Conservation (phyloP, 2,797 vertebrate genomes). For the Diglossa cyanea region DNA sequence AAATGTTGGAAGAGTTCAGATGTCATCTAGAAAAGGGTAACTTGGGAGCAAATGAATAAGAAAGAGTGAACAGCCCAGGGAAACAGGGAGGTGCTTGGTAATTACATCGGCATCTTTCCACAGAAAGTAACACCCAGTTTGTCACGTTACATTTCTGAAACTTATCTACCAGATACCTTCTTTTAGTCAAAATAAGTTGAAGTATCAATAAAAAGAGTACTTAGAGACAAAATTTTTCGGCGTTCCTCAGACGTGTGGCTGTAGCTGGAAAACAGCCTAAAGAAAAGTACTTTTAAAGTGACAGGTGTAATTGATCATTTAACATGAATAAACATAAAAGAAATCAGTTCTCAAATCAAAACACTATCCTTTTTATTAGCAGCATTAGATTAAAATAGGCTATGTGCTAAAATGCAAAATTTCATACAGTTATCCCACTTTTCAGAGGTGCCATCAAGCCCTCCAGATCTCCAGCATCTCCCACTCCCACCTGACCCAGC, state of each 20-base stretch:
- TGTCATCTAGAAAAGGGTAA: not conserved
- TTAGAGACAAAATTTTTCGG: not conserved
- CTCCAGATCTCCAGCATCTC: not conserved
- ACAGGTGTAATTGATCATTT: not conserved
- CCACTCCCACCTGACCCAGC: constrained; percentile 25
- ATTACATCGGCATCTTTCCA: not conserved
- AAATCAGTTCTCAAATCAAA: not conserved
- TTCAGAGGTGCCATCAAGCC: not conserved
- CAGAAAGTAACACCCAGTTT: not conserved
- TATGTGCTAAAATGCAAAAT: not conserved
- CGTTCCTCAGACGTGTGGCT: not conserved
- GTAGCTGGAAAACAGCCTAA: not conserved
- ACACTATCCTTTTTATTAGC: not conserved
- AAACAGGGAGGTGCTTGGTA: not conserved
- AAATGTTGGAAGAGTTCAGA: not conserved
- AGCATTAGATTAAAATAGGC: not conserved
- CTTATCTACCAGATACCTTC: not conserved
- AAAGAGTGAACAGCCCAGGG: not conserved
- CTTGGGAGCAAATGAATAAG: not conserved
- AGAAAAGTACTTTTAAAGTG: not conserved
- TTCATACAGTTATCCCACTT: not conserved
- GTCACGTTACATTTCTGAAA: not conserved
- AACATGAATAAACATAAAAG: not conserved
- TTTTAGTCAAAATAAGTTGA: not conserved
- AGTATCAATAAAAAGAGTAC: not conserved